Evolutionary conservation across 2,797 vertebrate species (phyloP), one percentile per base, ranked within the genome.

Genomic region (Knipowitschia caucasica): DNA sequence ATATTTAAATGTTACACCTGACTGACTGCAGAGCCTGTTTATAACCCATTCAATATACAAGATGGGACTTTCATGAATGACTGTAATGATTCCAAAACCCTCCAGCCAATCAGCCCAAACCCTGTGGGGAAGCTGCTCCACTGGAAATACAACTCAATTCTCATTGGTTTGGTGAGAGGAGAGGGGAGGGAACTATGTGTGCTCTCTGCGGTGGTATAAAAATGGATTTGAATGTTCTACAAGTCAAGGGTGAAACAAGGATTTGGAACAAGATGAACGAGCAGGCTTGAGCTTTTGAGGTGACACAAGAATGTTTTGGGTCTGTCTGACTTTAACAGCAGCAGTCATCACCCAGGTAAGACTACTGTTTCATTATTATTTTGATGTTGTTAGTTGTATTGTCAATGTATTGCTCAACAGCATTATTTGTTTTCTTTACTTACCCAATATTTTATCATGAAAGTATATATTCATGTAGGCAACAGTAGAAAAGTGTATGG

Each of bases 61-160:
- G 40, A 55, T 68, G 40, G 35, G 56, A 71, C 69, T 88, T 89
- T 87, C 88, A 88, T 84, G 78, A 87, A 87, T 84, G 80, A 86
- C 64, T 76, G 78, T 64, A 86, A 89, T 89, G 82, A 87, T 78
- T 56, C 60, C 62, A 59, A 68, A 71, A 49, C 67, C 67, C 66
- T 62, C 68, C 74, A 66, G 52, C 77, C 73, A 80, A 78, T 80
- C 74, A 69, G 60, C 20, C 1, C 47, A 18, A 2, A 11, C 39
- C 50, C 44, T 7, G 10, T 23, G 4, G n/a, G 20, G n/a, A 55
- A 61, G 54, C 58, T 72, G 67, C 82, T 26, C 85, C 79, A 40
- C 26, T 58, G 39, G 51, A 69, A 23, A 70, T 68, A 64, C 44
- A n/a, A n/a, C 52, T 54, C 57, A 8, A 58, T 30, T 25, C 24